Evolutionary conservation across 2,888 invertebrate species (phyloP), one percentile per base, ranked within the genome.

Genomic region (Tethea ocularis): DNA sequence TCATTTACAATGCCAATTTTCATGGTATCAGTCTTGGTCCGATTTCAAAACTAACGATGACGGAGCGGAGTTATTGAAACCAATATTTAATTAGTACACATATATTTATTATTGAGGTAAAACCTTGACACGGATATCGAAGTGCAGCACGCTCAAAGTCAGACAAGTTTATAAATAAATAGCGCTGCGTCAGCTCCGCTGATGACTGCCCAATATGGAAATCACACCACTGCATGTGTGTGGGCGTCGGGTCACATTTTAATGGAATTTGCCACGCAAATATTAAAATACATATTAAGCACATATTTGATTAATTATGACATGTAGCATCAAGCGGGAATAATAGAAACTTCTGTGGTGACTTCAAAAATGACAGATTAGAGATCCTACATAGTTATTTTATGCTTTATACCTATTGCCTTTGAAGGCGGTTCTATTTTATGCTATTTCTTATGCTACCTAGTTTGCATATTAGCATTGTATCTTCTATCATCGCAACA

Each of bases 101-200:
- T 46, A 10, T 46, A 20, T 20, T 46, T 46, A 22, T 36, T 20
- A 36, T 33, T 36, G 22, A 65, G 66, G 59, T 61, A 56, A 73
- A 70, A 66, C 86, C 86, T 86, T 84, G 86, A 77, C 86, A 84
- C 71, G 71, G 76, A 76, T 83, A 82, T 78, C 78, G 71, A 77
- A 79, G 77, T 78, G 75, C 76, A 74, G 68, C n/a, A n/a, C n/a
- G n/a, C 72, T 81, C 81, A 82, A 83, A 82, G 85, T 77, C 82
- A 80, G 69, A 75, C 79, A 72, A 75, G 78, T 77, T 78, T 73
- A 71, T 72, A 72, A 80, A 80, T 78, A 77, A 80, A 80, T 75
- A 75, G 69, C 64, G 72, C 69, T 66, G 64, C 61, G 67, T 63
- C 67, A 66, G 68, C 17, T 46, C 46, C 20, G 17, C 10, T 46